Conservation (phyloP, 2,113 vertebrate genomes). For the Bubo blakistoni region DNA sequence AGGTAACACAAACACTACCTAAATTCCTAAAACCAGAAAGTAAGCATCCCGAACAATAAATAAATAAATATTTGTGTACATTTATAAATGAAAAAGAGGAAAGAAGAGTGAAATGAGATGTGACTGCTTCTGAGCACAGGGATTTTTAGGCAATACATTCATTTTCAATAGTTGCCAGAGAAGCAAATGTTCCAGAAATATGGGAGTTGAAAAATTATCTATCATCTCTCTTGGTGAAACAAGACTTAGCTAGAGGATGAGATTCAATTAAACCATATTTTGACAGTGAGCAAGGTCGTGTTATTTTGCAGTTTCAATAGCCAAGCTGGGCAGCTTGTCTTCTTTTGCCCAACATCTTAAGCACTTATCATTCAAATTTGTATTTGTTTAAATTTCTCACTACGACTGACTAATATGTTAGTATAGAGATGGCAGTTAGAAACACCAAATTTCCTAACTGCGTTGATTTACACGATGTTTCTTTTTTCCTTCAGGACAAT, state of each 20-base stretch:
- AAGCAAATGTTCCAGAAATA: constrained; percentile 64
- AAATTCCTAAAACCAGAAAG: not conserved
- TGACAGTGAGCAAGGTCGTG: not conserved
- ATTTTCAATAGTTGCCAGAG: constrained; percentile 57
- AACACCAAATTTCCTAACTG: not conserved
- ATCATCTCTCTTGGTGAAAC: not conserved
- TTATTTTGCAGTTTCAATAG: not conserved
- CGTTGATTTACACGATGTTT: not conserved
- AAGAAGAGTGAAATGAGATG: constrained; percentile 59
- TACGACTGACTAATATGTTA: not conserved
- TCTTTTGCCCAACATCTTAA: not conserved
- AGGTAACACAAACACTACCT: not conserved
- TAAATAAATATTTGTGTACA: not conserved
- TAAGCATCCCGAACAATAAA: not conserved
- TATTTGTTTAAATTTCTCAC: not conserved
- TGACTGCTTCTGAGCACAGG: constrained; percentile 28
- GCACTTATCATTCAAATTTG: not conserved
- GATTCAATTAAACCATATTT: not conserved
- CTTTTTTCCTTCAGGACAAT: not conserved
- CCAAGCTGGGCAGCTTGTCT: not conserved
- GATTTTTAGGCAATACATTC: constrained; percentile 59
- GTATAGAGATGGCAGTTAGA: not conserved
- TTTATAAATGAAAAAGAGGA: constrained; percentile 17
- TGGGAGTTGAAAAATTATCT: constrained; percentile 29
- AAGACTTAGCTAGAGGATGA: not conserved